Evolutionary conservation across 1,140 invertebrate species (phyloP), one percentile per base, ranked within the genome.

Genomic region (Leptinotarsa defecta): DNA sequence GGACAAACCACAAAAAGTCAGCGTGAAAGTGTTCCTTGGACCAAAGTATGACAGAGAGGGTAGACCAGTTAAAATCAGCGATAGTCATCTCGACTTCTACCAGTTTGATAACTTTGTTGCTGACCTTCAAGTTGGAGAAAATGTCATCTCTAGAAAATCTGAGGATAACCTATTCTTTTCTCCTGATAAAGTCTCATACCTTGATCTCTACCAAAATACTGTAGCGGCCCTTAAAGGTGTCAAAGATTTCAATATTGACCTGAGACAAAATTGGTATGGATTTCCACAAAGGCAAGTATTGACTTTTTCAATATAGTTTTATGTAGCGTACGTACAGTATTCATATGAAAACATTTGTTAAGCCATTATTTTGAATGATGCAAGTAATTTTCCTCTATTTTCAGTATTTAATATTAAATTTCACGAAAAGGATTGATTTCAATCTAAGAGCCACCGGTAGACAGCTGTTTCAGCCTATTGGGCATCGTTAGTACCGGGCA

Each of bases 1-100:
- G 76, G 88, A 91, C 0, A 88, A 88, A 76, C 79, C 86, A 3
- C 81, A 78, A 13, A 87, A 90, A 64, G 90, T 86, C 2, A 84
- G 88, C 57, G 85, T 93, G 48, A 89, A 90, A 64, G 84, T 93
- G 19, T 94, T 92, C 87, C 80, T 94, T 49, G 92, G 91, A 62
- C 92, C 92, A 3, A 92, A 91, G 82, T 90, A 90, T 79, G 89
- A 92, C 74, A 86, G 87, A 74, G 85, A 89, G 74, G 88, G 88
- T 11, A 86, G 88, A 61, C 68, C 82, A 3, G 77, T 88, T 3
- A 80, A 88, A 48, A 83, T 89, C 17, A 81, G 81, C 52, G 84
- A 91, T 4, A 88, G 87, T 79, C 71, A 64, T 70, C 68, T 61
- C 77, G 89, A 91, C 80, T 93, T 92, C 79, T 89, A 92, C 64